These are phyloP conservation scores for Xenopus laevis DNA, from an alignment of 2,113 vertebrate genomes.

Conservation along the genomic window DNA sequence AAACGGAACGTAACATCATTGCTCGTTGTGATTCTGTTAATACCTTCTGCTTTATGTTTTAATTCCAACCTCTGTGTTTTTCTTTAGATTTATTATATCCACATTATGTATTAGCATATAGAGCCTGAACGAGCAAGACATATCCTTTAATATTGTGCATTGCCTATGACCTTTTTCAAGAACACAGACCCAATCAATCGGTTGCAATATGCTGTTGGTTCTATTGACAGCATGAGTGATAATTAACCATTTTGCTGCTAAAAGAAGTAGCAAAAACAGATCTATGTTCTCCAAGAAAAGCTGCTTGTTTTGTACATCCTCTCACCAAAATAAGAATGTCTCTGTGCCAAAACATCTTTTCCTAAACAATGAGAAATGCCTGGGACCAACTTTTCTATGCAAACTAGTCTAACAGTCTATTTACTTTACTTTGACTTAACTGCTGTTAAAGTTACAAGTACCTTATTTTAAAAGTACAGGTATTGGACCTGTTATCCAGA, in stretches of 20 bases:
- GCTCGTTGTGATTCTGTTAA: slow-evolving; percentile 47
- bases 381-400: too few relatives aligned
- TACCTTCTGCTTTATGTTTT: slow-evolving; percentile 6
- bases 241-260: background rate
- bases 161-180: slow-evolving; percentile 33
- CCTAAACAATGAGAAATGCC: too few relatives aligned
- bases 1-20: slow-evolving; percentile 61
- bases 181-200: slow-evolving; percentile 32
- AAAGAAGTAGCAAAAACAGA: background rate
- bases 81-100: background rate
- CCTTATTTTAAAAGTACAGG: too few relatives aligned
- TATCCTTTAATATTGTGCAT: background rate
- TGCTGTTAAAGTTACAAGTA: too few relatives aligned
- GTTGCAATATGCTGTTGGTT: background rate
- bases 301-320: background rate
- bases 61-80: background rate
- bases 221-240: slow-evolving; percentile 7
- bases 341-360: too few relatives aligned
- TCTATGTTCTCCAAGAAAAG: background rate
- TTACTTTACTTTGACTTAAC: too few relatives aligned
- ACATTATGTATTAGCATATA: background rate
- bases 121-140: background rate
- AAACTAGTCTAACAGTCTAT: too few relatives aligned
- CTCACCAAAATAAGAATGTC: too few relatives aligned
- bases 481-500: too few relatives aligned